Conservation (phyloP, 2,113 vertebrate genomes). For the Alouatta palliata region DNA sequence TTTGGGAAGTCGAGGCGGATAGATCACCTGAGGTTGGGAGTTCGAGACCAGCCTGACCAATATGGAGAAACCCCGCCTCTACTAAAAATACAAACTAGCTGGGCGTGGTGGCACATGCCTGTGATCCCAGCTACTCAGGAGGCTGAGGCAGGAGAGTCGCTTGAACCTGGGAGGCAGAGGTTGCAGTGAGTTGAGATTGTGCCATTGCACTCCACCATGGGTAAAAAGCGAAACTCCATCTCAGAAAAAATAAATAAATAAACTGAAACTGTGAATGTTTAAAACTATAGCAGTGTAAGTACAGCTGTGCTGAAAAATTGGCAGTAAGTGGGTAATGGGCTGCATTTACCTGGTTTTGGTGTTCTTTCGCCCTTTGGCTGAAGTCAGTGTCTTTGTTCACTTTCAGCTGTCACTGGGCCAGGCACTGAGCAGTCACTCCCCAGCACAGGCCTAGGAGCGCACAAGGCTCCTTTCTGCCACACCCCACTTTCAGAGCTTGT, state of each 20-base stretch:
- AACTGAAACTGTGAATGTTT: neutral
- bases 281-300: neutral
- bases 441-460: neutral
- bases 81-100: too few relatives aligned
- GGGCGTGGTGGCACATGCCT: too few relatives aligned
- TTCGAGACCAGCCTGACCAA: too few relatives aligned
- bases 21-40: too few relatives aligned
- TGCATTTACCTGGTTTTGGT: fast-evolving
- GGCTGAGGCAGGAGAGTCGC: too few relatives aligned
- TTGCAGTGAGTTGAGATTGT: too few relatives aligned
- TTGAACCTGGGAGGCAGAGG: too few relatives aligned
- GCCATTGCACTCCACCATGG: too few relatives aligned
- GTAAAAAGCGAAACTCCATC: too few relatives aligned
- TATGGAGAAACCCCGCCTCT: too few relatives aligned
- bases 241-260: neutral
- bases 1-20: too few relatives aligned
- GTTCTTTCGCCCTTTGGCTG: neutral
- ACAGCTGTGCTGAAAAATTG: neutral
- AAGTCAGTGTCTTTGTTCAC: fast-evolving
- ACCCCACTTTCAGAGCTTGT: neutral
- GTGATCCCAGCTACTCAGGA: too few relatives aligned
- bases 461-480: neutral
- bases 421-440: neutral
- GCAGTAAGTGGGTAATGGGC: neutral
- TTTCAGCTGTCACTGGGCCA: neutral